phyloP scores from a whole-genome alignment of 2,113 vertebrate genomes.

The Podilymbus podiceps region DNA sequence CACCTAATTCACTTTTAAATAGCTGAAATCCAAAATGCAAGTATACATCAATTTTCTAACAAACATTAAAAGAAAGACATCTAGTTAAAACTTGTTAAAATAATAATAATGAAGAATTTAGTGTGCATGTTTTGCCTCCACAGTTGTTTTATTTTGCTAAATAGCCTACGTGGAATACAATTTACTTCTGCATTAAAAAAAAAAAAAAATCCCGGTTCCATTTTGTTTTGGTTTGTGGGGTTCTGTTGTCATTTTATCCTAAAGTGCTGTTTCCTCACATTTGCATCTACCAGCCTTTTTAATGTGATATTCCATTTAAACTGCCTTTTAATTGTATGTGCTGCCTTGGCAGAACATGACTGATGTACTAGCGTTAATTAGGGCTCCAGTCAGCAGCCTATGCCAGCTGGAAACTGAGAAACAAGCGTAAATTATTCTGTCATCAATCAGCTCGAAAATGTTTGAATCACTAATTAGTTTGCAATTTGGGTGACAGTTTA shows the following conservation, averaged over 20 bases:
- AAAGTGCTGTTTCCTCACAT: slow-evolving; percentile 84
- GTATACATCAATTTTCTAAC: not conserved
- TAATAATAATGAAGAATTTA: slow-evolving; percentile 37
- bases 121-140: not conserved
- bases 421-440: slow-evolving; percentile 99
- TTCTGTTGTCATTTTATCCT: slow-evolving; percentile 86
- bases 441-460: slow-evolving; percentile 97
- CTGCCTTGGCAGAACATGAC: slow-evolving; percentile 95
- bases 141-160: slow-evolving; percentile 53
- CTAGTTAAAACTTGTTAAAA: slow-evolving; percentile 42
- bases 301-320: slow-evolving; percentile 95
- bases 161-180: slow-evolving; percentile 54
- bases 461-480: slow-evolving; percentile 99
- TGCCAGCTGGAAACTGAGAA: slow-evolving; percentile 98
- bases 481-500: slow-evolving; percentile 98
- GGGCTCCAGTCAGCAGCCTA: slow-evolving; percentile 89
- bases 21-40: not conserved
- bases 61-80: not conserved
- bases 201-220: slow-evolving; percentile 9
- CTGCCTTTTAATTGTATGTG: slow-evolving; percentile 94
- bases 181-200: slow-evolving; percentile 65
- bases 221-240: slow-evolving; percentile 84
- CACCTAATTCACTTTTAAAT: not conserved
- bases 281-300: slow-evolving; percentile 88
- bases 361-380: slow-evolving; percentile 97